Evolutionary conservation across 2,888 invertebrate genomes (phyloP).

Genomic region (Mesorhabditis sp.): DNA sequence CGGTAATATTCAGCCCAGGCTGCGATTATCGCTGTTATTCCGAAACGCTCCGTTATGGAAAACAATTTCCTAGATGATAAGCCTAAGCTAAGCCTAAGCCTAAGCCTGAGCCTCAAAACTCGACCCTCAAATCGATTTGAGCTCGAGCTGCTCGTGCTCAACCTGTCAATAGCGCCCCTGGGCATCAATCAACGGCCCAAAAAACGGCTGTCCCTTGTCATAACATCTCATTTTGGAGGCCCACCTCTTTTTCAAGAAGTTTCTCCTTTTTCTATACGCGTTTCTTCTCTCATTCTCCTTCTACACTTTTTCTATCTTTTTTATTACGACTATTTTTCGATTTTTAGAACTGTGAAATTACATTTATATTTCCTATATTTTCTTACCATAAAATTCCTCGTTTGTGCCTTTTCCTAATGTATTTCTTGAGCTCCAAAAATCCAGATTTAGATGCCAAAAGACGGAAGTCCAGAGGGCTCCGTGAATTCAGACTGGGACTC

Average conservation of each 20-base stretch:
- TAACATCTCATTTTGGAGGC: background rate
- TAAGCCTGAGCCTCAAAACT: too few relatives aligned
- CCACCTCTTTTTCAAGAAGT: background rate
- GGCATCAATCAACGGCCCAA: too few relatives aligned
- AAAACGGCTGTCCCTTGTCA: too few relatives aligned
- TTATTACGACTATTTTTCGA: background rate
- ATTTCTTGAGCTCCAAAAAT: background rate
- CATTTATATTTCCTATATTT: background rate
- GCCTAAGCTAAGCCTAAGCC: too few relatives aligned
- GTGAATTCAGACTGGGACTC: conserved; percentile 33
- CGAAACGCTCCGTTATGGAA: too few relatives aligned
- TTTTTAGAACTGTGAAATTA: background rate
- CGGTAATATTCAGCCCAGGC: too few relatives aligned
- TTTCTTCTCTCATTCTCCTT: background rate
- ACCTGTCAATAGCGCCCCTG: too few relatives aligned
- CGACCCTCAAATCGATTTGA: too few relatives aligned
- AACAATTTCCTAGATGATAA: too few relatives aligned
- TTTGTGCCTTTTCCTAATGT: background rate
- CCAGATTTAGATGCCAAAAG: background rate
- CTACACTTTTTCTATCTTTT: background rate
- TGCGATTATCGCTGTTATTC: too few relatives aligned
- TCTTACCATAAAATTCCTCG: background rate
- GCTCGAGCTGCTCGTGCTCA: too few relatives aligned
- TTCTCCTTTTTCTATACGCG: background rate
- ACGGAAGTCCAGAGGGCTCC: conserved; percentile 12